These are phyloP conservation scores for Achlya flavicornis DNA, from an alignment of 2,888 invertebrate species.

Conservation along the genomic window DNA sequence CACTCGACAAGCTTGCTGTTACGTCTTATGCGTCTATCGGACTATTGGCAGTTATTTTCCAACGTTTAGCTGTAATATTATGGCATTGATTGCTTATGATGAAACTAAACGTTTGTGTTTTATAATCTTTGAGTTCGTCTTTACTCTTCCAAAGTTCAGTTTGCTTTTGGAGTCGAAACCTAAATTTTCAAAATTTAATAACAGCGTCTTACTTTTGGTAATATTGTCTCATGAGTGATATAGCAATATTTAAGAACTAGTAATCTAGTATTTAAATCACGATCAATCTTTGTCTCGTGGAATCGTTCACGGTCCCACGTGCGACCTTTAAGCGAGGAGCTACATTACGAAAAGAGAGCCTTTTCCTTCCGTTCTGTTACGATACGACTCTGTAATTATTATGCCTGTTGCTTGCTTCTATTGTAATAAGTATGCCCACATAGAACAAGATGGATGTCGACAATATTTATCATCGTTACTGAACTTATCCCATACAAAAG, in stretches of 20 bases:
- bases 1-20: conserved; percentile 22
- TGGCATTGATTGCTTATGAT: neutral
- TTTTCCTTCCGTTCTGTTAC: conserved; percentile 66
- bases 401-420: conserved; percentile 24
- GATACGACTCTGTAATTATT: conserved; percentile 30
- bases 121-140: neutral
- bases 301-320: conserved; percentile 37
- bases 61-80: conserved; percentile 11
- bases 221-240: neutral
- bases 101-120: neutral
- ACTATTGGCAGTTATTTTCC: neutral
- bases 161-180: too few species aligned
- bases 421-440: neutral
- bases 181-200: neutral
- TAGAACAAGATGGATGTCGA: too few species aligned
- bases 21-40: conserved; percentile 15
- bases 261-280: conserved; percentile 43
- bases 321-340: conserved; percentile 35
- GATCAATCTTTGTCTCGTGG: conserved; percentile 47
- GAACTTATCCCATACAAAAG: too few species aligned
- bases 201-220: neutral
- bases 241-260: conserved; percentile 31
- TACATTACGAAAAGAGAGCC: conserved; percentile 54
- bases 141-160: conserved; percentile 12
- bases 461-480: too few species aligned